phyloP scores from a whole-genome alignment of 2,113 vertebrate genomes.

The Acinonyx jubatus region DNA sequence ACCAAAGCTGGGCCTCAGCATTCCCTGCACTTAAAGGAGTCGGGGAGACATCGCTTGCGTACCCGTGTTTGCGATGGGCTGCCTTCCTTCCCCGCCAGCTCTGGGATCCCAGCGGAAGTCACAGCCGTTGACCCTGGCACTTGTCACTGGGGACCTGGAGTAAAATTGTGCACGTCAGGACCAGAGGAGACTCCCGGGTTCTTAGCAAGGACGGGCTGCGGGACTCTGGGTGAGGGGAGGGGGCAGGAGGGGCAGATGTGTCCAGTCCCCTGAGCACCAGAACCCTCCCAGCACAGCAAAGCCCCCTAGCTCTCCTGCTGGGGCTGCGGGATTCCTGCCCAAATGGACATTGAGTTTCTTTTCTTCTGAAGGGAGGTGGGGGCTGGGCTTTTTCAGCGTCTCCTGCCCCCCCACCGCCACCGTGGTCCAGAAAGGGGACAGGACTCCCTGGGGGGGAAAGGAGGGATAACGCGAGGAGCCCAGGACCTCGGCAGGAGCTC shows the following conservation, averaged over 20 bases:
- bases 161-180: neutral
- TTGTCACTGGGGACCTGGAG: neutral
- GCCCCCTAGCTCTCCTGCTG: neutral
- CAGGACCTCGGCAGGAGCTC: neutral
- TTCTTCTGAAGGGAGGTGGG: neutral
- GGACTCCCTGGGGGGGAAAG: neutral
- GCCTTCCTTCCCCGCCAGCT: neutral
- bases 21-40: neutral
- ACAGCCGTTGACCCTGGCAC: accelerated
- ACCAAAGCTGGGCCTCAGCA: accelerated
- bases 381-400: neutral
- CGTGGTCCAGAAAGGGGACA: neutral
- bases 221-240: neutral
- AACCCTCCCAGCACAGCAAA: too few relatives aligned
- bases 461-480: neutral
- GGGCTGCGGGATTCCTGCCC: neutral
- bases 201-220: neutral
- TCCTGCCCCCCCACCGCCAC: neutral
- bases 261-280: neutral
- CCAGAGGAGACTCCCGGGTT: neutral
- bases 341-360: neutral
- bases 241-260: neutral
- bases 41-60: neutral
- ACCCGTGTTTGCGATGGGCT: neutral
- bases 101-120: neutral